Base-by-base conservation (phyloP, 2,797 vertebrate species). In the Apodemus agrarius region DNA sequence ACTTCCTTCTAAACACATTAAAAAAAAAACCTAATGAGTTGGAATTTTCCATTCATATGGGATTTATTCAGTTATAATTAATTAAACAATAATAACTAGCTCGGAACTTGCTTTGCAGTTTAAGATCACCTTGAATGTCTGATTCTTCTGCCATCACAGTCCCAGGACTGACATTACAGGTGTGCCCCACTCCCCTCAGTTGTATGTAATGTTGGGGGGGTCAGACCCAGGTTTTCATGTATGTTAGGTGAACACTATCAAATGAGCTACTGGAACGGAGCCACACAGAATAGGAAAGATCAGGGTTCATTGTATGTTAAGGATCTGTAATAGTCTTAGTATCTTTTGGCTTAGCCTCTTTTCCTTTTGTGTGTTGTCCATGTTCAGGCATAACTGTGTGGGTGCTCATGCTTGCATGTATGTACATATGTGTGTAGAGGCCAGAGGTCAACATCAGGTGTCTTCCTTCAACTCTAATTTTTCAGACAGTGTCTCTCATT, bases 1-100 rank as follows among this genome's bases (percentile, higher is more conserved):
- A 65, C 80, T 97, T 97, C 95, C 94, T 96, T 94, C 61, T 95
- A 84, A 95, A 91, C 86, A 97, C 57, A 87, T 86, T 93, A 72
- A 72, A 3, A 21, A 72, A 96, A 83, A 89, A 94, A 80, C 67
- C 92, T 91, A 96, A 96, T 96, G 94, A 95, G 75, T 97, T 93
- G 83, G 90, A 95, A 97, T 96, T 97, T 97, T 97, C 96, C 93
- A 93, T 3, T 96, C 82, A 46, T 40, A 29, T 72, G 65, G 59
- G 90, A 37, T 46, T 78, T 75, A 85, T 21, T 91, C 54, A 14
- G 31, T 93, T 94, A 81, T 76, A 86, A 43, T 76, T 72, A 85
- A 67, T 49, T 49, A 31, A 49, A 37, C 63, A 63, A 31, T 63
- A 65, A 43, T 3, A 54, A 19, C 54, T 46, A 43, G 29, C 37